phyloP scores from a whole-genome alignment of 2,797 vertebrate genomes.

The Austrolebias charrua region DNA sequence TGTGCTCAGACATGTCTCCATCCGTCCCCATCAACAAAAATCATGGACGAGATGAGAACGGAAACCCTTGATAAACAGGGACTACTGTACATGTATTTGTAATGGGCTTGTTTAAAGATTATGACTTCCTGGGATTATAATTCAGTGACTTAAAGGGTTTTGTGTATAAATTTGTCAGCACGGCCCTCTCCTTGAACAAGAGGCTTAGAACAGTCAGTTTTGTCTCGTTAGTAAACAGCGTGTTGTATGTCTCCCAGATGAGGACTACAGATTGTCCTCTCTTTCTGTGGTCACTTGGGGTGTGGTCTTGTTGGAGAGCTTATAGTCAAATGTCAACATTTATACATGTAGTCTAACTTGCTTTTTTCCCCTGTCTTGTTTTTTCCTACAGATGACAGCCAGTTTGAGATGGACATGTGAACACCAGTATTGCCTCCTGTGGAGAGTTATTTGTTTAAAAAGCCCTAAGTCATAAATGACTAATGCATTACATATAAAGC shows the following conservation, averaged over 20 bases:
- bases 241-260: constrained; percentile 18
- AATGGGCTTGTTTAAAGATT: no score
- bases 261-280: constrained; percentile 15
- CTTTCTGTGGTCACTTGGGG: constrained; percentile 33
- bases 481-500: constrained; percentile 56
- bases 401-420: constrained; percentile 88
- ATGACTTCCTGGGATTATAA: no score
- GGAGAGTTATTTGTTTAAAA: constrained; percentile 70
- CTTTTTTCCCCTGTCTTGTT: constrained; percentile 11
- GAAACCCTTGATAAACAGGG: no score
- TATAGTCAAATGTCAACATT: constrained; percentile 5
- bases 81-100: no score
- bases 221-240: background rate
- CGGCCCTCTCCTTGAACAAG: background rate
- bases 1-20: no score
- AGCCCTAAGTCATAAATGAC: constrained; percentile 65
- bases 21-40: no score
- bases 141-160: background rate
- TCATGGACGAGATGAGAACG: no score
- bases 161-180: background rate
- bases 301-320: constrained; percentile 24
- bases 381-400: constrained; percentile 76
- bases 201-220: background rate
- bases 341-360: constrained; percentile 6
- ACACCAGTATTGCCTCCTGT: constrained; percentile 75